A percentile compares a stretch with the other conserved stretches of the same genome.
Evolutionary conservation across 2,797 vertebrate genomes (phyloP).

Genomic region (Gymnopithys bicolor): DNA sequence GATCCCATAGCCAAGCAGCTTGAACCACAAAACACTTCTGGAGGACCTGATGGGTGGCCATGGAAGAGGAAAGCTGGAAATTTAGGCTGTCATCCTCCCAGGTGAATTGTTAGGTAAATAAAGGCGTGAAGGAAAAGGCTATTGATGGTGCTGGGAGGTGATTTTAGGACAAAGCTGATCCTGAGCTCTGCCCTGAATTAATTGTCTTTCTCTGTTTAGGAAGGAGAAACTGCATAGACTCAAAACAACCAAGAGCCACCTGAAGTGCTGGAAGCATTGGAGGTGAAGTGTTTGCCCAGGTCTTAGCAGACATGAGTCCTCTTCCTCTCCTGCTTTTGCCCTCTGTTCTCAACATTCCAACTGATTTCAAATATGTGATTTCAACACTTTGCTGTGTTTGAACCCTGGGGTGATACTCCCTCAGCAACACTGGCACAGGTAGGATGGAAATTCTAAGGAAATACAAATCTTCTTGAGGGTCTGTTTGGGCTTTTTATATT

Average conservation of each 20-base stretch:
- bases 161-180: background rate
- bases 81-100: background rate
- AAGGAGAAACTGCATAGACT: background rate
- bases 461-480: background rate
- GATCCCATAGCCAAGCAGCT: background rate
- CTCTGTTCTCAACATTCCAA: background rate
- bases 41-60: background rate
- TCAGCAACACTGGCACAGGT: rapidly evolving
- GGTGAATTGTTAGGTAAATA: background rate
- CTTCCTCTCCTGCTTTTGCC: background rate
- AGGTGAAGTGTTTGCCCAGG: background rate
- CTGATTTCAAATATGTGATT: background rate
- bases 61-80: constrained; percentile 23
- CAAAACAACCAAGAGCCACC: rapidly evolving
- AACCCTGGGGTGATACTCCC: rapidly evolving
- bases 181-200: background rate
- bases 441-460: background rate
- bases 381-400: background rate
- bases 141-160: background rate
- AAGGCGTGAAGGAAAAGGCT: background rate
- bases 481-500: background rate
- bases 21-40: background rate
- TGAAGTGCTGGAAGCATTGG: background rate
- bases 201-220: background rate
- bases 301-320: background rate